Evolutionary conservation across 2,888 invertebrate species (phyloP), one percentile per base, ranked within the genome.

Genomic region (Ferrisia virgata): DNA sequence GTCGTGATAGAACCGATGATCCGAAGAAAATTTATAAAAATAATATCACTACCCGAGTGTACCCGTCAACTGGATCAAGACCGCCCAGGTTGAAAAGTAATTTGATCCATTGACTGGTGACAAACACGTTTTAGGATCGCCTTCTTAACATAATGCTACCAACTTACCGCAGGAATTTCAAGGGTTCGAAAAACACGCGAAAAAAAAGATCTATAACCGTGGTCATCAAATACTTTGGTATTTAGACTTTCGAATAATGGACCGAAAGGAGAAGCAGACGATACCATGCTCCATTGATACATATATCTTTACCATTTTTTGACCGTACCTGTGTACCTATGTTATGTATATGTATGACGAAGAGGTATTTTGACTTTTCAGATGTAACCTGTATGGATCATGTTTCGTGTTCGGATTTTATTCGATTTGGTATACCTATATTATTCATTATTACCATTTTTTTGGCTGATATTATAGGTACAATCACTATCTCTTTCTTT

Each of bases 61-160:
- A 83, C 76, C 39, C 76, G 47, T 72, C 83, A 76, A 83, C 72
- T 83, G 31, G 39, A 76, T 72, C 72, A 76, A 83, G 83, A 83
- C 83, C 83, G 83, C 83, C 83, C 83, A 83, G 47, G 83, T 83
- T 83, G 83, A 83, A 72, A 83, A 83, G 83, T 83, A 83, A 83
- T 83, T 76, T 83, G 83, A 83, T 83, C 83, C 83, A 40, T 83
- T 40, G 83, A 83, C 36, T 83, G 40, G 83, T 83, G 83, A 83
- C 83, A 83, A 83, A 83, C 83, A 83, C 76, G 83, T 83, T 83
- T 83, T 83, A 64, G 76, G 76, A 83, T 83, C 33, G 40, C 83
- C 83, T 64, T 82, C 36, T 69, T 76, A 64, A 76, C 43, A 39
- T 83, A 72, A 83, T 31, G 83, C 83, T 83, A 83, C 83, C 76